Percentiles rank a stretch among this genome's conserved stretches.
Evolutionary conservation across 2,797 vertebrate species (phyloP).

Genomic region (Darevskia mixta): DNA sequence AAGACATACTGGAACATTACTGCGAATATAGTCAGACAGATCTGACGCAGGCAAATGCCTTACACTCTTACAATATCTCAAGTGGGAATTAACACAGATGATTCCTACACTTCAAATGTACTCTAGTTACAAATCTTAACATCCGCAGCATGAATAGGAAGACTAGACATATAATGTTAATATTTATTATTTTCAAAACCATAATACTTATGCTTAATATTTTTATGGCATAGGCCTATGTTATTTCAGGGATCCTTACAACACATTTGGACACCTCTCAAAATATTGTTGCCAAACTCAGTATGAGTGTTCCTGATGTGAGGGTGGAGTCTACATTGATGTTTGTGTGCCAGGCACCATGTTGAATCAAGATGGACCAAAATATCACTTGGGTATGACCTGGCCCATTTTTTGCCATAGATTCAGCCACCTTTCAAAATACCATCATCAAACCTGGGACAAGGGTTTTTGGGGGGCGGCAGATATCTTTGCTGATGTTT

Average conservation of each 20-base stretch:
- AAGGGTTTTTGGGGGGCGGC: too few relatives aligned
- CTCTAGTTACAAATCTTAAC: background rate
- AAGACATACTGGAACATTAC: background rate
- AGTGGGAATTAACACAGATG: background rate
- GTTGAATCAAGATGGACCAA: too few relatives aligned
- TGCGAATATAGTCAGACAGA: background rate
- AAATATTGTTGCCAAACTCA: background rate
- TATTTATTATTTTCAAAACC: background rate
- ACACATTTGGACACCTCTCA: background rate
- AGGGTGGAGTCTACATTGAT: too few relatives aligned
- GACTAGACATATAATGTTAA: background rate
- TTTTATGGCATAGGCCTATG: too few relatives aligned
- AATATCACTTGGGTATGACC: too few relatives aligned
- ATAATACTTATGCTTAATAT: background rate
- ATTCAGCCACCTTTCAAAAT: too few relatives aligned
- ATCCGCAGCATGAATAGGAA: background rate
- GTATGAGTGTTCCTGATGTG: too few relatives aligned
- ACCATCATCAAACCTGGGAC: too few relatives aligned
- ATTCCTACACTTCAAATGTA: background rate
- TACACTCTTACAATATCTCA: background rate
- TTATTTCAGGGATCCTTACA: background rate
- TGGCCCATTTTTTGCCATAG: too few relatives aligned
- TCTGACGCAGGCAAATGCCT: background rate
- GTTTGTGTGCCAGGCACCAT: too few relatives aligned
- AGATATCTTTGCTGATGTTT: too few relatives aligned